Base-by-base conservation (phyloP, 2,113 vertebrate species). In the Oceanites oceanicus region DNA sequence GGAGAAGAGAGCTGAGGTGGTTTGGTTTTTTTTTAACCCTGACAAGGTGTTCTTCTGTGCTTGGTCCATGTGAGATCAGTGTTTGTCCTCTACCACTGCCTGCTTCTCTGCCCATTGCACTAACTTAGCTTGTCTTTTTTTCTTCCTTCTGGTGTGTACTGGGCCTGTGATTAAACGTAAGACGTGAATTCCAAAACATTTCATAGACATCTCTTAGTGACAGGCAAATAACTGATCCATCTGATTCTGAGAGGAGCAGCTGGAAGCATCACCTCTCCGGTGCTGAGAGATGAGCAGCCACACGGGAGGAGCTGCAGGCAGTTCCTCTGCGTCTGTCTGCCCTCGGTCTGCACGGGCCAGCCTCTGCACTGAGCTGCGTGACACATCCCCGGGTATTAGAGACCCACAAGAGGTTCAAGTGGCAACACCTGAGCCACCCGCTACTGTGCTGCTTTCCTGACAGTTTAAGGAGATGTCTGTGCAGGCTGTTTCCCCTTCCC, bases 301-400 rank as follows among this genome's bases (percentile, higher is more conserved):
- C 58, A 25, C 22, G 26, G 2, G 14, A 27, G 59, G 52, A 66
- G 82, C 56, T 66, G 62, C 11, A 11, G 66, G 76, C n/a, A 42
- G 19, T 14, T 1, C 40, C n/a, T 40, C 50, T 44, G n/a, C 63
- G 49, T 29, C 81, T 56, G 67, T 27, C 81, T 67, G 78, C 52
- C 59, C 59, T 36, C 2, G 2, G 2, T 44, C 58, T 47, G 77
- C 59, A 27, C 0, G 0, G 49, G 49, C 40, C 26, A 18, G 9
- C 36, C 52, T 42, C 61, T 61, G 29, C 36, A 15, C 59, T 27
- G 30, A 50, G 81, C 42, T 4, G 8, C 3, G 5, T n/a, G 50
- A n/a, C 42, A 21, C 50, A 17, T 40, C 38, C 19, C 70, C 1
- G 5, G 68, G 27, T 27, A 11, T 36, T 44, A 2, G 65, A 65